Conservation (phyloP, 2,113 vertebrate species). For the Rhinolophus sinicus region DNA sequence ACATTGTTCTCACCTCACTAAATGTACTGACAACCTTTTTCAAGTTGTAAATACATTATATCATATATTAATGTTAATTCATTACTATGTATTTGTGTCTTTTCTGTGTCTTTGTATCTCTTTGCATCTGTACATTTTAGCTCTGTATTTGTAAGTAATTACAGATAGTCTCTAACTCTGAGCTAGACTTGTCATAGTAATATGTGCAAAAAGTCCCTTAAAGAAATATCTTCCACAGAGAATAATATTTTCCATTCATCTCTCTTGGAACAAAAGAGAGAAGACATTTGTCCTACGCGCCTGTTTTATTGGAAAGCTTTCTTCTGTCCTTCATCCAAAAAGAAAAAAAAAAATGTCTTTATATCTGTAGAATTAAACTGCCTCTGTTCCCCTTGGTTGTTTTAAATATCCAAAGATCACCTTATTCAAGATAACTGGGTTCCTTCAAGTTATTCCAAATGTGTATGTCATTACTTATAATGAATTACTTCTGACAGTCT, state of each 20-base stretch:
- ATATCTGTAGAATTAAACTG: neutral
- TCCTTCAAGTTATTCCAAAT: conserved; percentile 24
- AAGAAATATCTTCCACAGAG: neutral
- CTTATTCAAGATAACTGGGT: conserved; percentile 20
- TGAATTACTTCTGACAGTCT: conserved; percentile 48
- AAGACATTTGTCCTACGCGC: neutral
- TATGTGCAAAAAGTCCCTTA: neutral
- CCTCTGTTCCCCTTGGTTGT: neutral
- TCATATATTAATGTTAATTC: neutral
- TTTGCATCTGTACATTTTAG: neutral
- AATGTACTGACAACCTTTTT: neutral
- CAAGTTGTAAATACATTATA: neutral
- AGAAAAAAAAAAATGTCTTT: conserved; percentile 16
- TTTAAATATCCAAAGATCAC: conserved; percentile 4
- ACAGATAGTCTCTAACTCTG: neutral
- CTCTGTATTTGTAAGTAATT: neutral
- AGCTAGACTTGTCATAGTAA: neutral
- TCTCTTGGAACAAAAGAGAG: conserved; percentile 33
- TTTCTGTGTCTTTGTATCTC: neutral
- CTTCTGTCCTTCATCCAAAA: conserved; percentile 4
- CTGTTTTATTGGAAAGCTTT: conserved; percentile 36
- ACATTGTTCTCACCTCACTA: neutral
- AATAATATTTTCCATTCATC: conserved; percentile 9
- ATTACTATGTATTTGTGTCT: neutral
- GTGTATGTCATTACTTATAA: neutral